These are phyloP conservation scores for Leptinotarsa rubiginosa DNA, from an alignment of 2,888 invertebrate genomes.

Conservation along the genomic window DNA sequence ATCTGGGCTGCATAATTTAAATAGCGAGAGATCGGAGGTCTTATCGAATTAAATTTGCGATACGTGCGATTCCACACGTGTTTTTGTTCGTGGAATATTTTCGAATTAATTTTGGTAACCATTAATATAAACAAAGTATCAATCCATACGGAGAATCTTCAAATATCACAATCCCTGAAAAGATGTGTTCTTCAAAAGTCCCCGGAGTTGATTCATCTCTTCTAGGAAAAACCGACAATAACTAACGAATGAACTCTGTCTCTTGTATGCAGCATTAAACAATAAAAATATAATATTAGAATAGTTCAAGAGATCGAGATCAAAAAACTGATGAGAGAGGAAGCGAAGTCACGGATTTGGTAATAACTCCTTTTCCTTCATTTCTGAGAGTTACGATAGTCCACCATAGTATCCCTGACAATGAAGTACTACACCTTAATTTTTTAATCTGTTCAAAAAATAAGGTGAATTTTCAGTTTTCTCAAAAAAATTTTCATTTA, in stretches of 20 bases:
- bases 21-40: not conserved
- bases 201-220: not conserved
- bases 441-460: too few species aligned
- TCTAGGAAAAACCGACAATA: not conserved
- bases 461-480: too few species aligned
- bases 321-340: too few species aligned
- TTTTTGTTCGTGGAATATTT: not conserved
- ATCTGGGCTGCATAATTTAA: not conserved
- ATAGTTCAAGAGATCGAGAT: too few species aligned
- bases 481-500: too few species aligned
- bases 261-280: too few species aligned
- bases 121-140: not conserved
- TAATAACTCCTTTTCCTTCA: too few species aligned
- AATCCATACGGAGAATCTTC: not conserved
- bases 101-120: not conserved
- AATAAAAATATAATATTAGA: too few species aligned
- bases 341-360: too few species aligned
- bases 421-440: too few species aligned
- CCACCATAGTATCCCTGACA: too few species aligned
- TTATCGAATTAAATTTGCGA: not conserved
- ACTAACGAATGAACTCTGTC: not conserved
- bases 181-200: not conserved
- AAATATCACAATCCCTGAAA: not conserved
- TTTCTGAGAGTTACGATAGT: too few species aligned
- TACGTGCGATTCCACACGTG: conserved; percentile 1